Conservation (phyloP, 1,140 invertebrate species). For the Caligus rogercresseyi region DNA sequence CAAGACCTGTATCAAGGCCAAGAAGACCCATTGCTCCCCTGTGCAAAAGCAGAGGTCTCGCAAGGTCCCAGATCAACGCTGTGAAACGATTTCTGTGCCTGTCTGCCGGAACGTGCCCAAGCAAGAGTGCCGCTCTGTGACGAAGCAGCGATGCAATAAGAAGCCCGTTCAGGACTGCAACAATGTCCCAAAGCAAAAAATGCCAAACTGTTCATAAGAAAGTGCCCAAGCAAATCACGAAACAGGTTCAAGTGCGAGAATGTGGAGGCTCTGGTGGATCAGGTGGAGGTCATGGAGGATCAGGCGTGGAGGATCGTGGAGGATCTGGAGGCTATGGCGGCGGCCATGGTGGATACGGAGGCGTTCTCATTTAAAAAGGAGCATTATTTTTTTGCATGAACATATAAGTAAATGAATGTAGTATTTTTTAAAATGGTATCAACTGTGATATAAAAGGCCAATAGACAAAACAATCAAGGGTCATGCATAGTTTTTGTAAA, state of each 20-base stretch:
- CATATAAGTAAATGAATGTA: not conserved
- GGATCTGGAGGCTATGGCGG: not conserved
- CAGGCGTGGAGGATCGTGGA: not conserved
- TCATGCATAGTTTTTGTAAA: too few species aligned
- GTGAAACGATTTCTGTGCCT: not conserved
- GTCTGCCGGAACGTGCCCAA: not conserved
- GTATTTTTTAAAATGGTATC: not conserved
- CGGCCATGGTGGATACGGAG: not conserved
- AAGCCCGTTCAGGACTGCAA: not conserved
- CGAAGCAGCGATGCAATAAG: not conserved
- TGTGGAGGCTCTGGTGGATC: too few species aligned
- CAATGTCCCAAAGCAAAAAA: not conserved
- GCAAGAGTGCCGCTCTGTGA: conserved; percentile 1
- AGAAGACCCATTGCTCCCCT: not conserved
- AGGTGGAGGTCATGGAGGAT: too few species aligned
- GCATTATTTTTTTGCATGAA: not conserved
- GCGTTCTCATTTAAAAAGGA: not conserved
- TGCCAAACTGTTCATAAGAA: not conserved
- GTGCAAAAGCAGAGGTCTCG: not conserved
- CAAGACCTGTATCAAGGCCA: not conserved
- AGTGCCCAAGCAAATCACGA: not conserved
- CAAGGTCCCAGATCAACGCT: not conserved
- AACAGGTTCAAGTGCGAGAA: too few species aligned
- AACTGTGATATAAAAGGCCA: too few species aligned
- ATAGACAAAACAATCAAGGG: too few species aligned